phyloP scores from a whole-genome alignment of 2,888 invertebrate genomes.

The Stenchaetothrips biformis region DNA sequence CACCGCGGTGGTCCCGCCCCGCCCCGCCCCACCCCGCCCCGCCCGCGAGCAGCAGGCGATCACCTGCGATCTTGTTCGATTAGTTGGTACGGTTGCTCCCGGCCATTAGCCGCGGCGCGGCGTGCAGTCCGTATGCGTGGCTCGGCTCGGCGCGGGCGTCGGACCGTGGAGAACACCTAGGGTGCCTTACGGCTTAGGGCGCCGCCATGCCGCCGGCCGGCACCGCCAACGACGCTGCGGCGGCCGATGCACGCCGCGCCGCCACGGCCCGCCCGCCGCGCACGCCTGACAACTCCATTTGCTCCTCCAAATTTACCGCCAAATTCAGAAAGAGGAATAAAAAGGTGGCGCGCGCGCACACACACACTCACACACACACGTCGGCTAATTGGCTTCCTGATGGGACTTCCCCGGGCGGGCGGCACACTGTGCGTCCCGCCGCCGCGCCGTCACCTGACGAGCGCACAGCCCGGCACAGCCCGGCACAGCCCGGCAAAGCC shows the following conservation, averaged over 20 bases:
- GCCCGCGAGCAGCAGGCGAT: neutral
- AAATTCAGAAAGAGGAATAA: neutral
- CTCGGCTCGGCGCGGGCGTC: neutral
- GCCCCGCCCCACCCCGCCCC: neutral
- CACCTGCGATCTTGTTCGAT: constrained; percentile 20
- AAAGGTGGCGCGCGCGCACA: too few relatives aligned
- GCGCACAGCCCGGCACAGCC: neutral
- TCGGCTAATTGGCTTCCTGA: too few relatives aligned
- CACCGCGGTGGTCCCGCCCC: too few relatives aligned
- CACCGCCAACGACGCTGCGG: too few relatives aligned
- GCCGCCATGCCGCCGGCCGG: too few relatives aligned
- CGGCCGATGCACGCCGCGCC: constrained; percentile 38
- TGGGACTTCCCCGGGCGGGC: neutral
- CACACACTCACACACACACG: too few relatives aligned
- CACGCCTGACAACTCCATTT: constrained; percentile 11
- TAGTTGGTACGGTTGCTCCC: neutral
- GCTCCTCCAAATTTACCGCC: neutral
- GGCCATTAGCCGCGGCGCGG: neutral
- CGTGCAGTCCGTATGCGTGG: neutral
- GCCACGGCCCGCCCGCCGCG: constrained; percentile 41
- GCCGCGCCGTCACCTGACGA: neutral
- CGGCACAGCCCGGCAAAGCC: neutral
- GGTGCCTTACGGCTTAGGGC: too few relatives aligned
- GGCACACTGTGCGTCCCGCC: neutral
- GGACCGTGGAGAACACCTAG: neutral